Evolutionary conservation across 2,113 vertebrate genomes (phyloP).

Genomic region (Mus pahari): DNA sequence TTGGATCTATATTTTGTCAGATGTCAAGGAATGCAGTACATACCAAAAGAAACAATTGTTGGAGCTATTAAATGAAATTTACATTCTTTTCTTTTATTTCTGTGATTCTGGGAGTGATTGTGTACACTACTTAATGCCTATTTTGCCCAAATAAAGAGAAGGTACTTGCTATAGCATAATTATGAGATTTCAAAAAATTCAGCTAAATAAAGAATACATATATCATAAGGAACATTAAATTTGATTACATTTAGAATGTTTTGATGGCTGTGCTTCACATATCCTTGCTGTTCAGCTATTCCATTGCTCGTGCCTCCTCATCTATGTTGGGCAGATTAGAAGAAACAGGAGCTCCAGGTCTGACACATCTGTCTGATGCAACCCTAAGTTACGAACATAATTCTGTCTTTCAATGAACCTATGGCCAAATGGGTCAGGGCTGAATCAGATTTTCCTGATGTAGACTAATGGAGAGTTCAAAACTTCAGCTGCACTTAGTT

Average conservation of each 20-base stretch:
- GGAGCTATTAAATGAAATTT: not conserved
- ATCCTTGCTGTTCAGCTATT: not conserved
- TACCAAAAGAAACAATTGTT: not conserved
- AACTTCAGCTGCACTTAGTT: not conserved
- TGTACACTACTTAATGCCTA: not conserved
- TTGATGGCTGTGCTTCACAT: not conserved
- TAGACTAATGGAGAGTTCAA: not conserved
- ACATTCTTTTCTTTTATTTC: not conserved
- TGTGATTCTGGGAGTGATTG: not conserved
- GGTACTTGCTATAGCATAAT: not conserved
- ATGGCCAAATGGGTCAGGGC: not conserved
- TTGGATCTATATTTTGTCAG: not conserved
- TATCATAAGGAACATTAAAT: not conserved
- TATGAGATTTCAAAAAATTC: not conserved
- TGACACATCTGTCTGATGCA: not conserved
- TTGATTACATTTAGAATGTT: not conserved
- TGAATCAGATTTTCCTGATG: not conserved
- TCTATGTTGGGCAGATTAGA: not conserved
- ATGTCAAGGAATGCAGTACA: not conserved
- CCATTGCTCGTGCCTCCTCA: not conserved
- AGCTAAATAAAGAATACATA: not conserved
- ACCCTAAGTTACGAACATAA: not conserved
- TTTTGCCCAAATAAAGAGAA: not conserved
- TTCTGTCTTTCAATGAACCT: conserved; percentile 1
- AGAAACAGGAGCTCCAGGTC: not conserved